phyloP scores from a whole-genome alignment of 2,797 vertebrate species.

The Ptychobarbus kaznakovi region DNA sequence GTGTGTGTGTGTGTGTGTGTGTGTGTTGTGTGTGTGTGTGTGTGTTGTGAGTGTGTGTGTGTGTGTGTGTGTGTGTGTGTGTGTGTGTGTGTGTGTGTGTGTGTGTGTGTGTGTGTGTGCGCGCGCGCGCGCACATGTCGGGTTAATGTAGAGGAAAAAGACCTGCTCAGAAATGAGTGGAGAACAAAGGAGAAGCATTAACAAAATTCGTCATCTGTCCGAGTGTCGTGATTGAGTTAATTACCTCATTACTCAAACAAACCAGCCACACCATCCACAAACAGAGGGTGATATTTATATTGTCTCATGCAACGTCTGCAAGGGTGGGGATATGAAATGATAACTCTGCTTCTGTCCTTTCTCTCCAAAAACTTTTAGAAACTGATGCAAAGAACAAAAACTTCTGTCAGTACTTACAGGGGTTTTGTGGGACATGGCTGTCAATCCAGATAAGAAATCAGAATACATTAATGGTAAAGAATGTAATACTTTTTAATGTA shows the following conservation, averaged over 20 bases:
- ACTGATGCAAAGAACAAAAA: neutral
- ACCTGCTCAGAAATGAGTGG: conserved; percentile 56
- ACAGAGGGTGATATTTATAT: conserved; percentile 36
- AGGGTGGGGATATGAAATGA: conserved; percentile 3
- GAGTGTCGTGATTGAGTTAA: conserved; percentile 62
- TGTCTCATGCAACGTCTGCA: conserved; percentile 30
- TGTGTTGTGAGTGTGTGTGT: too few relatives aligned
- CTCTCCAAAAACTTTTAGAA: conserved; percentile 10
- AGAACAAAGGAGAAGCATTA: conserved; percentile 59
- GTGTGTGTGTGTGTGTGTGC: conserved; percentile 27
- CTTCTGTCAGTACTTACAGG: too few relatives aligned
- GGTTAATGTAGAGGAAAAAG: conserved; percentile 66
- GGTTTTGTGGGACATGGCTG: neutral
- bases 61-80: too few relatives aligned
- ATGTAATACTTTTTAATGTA: neutral
- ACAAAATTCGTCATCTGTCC: conserved; percentile 63
- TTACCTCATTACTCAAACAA: conserved; percentile 66
- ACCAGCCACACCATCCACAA: conserved; percentile 48
- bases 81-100: too few relatives aligned
- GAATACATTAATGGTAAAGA: neutral
- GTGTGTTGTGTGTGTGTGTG: conserved; percentile 7
- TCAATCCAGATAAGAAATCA: neutral
- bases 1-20: neutral
- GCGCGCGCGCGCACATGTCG: neutral
- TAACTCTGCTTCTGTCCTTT: conserved; percentile 3